A percentile compares a stretch with the other conserved stretches of the same genome.
Conservation (phyloP, 2,888 invertebrate species). For the Amphimallon solstitiale region DNA sequence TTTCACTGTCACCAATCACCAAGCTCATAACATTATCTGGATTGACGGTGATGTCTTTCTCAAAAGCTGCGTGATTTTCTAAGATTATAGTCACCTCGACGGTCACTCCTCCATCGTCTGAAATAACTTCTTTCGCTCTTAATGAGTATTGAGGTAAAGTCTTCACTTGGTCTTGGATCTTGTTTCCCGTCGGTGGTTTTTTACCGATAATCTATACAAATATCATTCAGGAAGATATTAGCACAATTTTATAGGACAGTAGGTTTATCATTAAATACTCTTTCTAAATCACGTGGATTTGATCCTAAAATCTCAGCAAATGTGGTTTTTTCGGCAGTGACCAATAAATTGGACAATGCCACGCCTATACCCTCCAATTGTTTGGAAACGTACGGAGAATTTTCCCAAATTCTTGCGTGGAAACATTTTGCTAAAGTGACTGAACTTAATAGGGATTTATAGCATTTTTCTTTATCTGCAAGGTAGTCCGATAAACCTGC, state of each 20-base stretch:
- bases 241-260: neutral
- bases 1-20: slow-evolving; percentile 73
- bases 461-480: slow-evolving; percentile 62
- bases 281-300: slow-evolving; percentile 79
- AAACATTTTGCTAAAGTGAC: slow-evolving; percentile 75
- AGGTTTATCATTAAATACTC: slow-evolving; percentile 52
- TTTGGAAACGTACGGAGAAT: slow-evolving; percentile 73
- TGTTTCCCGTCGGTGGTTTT: slow-evolving; percentile 78
- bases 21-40: slow-evolving; percentile 67
- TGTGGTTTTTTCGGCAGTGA: slow-evolving; percentile 73
- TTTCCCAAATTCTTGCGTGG: slow-evolving; percentile 77
- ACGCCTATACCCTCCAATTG: slow-evolving; percentile 79
- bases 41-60: slow-evolving; percentile 65
- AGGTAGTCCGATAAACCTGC: slow-evolving; percentile 70
- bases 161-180: slow-evolving; percentile 70
- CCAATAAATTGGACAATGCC: slow-evolving; percentile 71
- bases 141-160: slow-evolving; percentile 73
- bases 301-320: slow-evolving; percentile 72
- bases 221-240: slow-evolving; percentile 4
- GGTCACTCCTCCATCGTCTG: slow-evolving; percentile 19
- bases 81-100: slow-evolving; percentile 51
- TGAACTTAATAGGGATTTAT: slow-evolving; percentile 69
- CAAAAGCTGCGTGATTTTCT: slow-evolving; percentile 63
- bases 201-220: slow-evolving; percentile 73
- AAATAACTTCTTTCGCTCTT: slow-evolving; percentile 49